Evolutionary conservation across 2,113 vertebrate genomes (phyloP).

Genomic region (Nymphicus hollandicus): DNA sequence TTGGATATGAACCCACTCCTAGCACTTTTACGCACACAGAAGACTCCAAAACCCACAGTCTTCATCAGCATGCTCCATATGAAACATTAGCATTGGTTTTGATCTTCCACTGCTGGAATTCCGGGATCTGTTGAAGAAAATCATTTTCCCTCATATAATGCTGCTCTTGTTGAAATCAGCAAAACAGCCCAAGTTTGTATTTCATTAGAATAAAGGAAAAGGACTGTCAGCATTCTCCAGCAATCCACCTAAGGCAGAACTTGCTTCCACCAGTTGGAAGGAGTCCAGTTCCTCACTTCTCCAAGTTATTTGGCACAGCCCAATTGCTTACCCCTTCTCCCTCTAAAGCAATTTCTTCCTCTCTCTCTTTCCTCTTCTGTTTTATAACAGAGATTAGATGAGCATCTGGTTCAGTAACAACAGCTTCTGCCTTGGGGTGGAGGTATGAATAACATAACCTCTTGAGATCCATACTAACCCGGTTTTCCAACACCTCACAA

Average conservation of each 20-base stretch:
- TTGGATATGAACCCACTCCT: not conserved
- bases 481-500: not conserved
- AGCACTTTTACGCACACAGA: not conserved
- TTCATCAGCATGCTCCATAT: not conserved
- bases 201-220: not conserved
- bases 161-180: not conserved
- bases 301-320: slow-evolving; percentile 6
- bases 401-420: not conserved
- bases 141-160: not conserved
- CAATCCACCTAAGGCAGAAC: not conserved
- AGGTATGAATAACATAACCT: not conserved
- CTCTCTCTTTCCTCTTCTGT: not conserved
- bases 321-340: not conserved
- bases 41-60: not conserved
- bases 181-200: not conserved
- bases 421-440: not conserved
- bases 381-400: not conserved
- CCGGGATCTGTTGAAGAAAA: not conserved
- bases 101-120: not conserved
- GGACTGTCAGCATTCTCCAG: not conserved
- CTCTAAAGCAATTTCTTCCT: not conserved
- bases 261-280: not conserved
- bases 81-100: not conserved
- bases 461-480: not conserved
- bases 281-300: not conserved